phyloP scores from a whole-genome alignment of 1,140 invertebrate genomes.

The Phortica variegata region DNA sequence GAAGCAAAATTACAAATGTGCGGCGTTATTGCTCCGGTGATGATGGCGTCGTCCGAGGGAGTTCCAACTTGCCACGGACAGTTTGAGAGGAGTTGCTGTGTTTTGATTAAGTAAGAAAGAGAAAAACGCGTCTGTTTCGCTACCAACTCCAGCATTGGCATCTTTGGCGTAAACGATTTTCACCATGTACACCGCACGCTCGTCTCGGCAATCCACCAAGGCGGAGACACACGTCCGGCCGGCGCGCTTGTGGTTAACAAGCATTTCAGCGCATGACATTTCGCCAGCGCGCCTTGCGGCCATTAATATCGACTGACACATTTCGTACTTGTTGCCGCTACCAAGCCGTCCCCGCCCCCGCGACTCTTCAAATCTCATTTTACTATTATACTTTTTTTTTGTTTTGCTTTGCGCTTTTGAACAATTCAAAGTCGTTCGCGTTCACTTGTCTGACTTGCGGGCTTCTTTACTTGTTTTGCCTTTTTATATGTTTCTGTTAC shows the following conservation, averaged over 20 bases:
- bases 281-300: constrained; percentile 50
- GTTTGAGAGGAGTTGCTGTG: constrained; percentile 12
- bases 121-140: no score
- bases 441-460: no score
- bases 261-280: constrained; percentile 55
- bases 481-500: not conserved
- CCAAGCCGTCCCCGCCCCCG: constrained; percentile 2
- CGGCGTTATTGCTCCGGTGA: constrained; percentile 52
- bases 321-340: constrained; percentile 1
- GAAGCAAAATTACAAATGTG: constrained; percentile 55
- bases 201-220: no score
- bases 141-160: constrained; percentile 4
- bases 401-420: not conserved
- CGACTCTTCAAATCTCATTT: constrained; percentile 28
- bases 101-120: constrained; percentile 45
- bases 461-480: no score
- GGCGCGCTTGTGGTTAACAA: constrained; percentile 54
- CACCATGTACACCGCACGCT: no score
- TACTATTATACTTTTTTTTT: constrained; percentile 18
- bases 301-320: constrained; percentile 42
- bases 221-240: no score
- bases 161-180: no score
- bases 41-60: constrained; percentile 27
- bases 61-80: constrained; percentile 11
- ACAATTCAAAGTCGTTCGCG: not conserved